Evolutionary conservation across 2,888 invertebrate species (phyloP).

Genomic region (Spialia ferax): DNA sequence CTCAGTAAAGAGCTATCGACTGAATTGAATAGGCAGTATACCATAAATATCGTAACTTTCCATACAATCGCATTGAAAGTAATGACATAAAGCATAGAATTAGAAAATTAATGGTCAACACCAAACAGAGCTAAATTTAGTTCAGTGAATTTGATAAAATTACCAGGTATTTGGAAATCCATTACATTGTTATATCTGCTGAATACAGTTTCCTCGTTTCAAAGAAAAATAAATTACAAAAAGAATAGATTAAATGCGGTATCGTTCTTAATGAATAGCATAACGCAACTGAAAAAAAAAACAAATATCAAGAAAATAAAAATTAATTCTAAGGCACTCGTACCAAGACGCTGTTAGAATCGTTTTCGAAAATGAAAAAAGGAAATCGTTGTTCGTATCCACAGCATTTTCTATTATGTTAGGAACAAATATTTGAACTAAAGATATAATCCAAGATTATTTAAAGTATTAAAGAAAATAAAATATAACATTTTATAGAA

Average conservation of each 20-base stretch:
- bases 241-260: conserved; percentile 18
- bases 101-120: no score
- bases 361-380: conserved; percentile 59
- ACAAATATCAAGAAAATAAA: conserved; percentile 57
- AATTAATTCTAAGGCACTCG: conserved; percentile 80
- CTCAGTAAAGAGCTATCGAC: no score
- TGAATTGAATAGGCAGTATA: no score
- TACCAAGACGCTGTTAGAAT: conserved; percentile 85
- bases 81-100: no score
- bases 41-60: no score
- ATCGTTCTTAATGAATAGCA: conserved; percentile 57
- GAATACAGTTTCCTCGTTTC: no score
- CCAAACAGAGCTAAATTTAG: no score
- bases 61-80: no score
- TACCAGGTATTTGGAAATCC: no score
- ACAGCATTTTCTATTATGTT: conserved; percentile 57
- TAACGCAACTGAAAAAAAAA: conserved; percentile 58
- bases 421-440: conserved; percentile 13
- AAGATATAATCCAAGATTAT: not conserved
- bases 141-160: no score
- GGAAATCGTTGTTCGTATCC: conserved; percentile 57
- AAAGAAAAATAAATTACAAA: no score
- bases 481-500: conserved; percentile 50
- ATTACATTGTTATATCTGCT: no score
- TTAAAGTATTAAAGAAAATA: not conserved